phyloP scores from a whole-genome alignment of 2,888 invertebrate genomes.

The Frankliniella fusca region DNA sequence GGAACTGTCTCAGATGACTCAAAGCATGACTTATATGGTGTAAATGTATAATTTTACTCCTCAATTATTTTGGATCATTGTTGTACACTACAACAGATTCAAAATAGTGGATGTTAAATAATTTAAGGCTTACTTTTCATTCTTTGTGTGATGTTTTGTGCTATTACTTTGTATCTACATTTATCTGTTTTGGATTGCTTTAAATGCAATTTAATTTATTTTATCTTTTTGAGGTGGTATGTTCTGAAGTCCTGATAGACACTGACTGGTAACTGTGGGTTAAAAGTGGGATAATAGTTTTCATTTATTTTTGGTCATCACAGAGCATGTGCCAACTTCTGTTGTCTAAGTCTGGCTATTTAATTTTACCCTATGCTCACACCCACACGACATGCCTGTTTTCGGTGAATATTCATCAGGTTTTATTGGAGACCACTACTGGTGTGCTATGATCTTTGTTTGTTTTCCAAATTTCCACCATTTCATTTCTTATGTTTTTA shows the following conservation, averaged over 20 bases:
- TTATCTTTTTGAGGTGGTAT: neutral
- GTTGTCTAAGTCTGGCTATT: neutral
- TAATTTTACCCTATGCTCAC: neutral
- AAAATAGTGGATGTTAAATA: too few relatives aligned
- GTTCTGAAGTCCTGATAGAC: neutral
- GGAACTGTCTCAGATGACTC: too few relatives aligned
- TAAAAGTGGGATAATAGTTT: neutral
- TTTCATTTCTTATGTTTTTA: neutral
- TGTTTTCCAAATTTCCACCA: neutral
- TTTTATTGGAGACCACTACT: too few relatives aligned
- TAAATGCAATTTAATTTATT: too few relatives aligned
- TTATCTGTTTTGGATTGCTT: too few relatives aligned
- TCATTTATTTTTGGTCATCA: neutral
- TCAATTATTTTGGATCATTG: too few relatives aligned
- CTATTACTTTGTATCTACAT: neutral
- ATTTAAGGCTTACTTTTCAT: neutral
- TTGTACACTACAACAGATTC: too few relatives aligned
- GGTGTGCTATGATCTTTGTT: neutral
- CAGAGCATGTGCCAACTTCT: neutral
- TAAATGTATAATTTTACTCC: too few relatives aligned
- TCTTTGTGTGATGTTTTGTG: neutral
- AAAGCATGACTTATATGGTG: too few relatives aligned
- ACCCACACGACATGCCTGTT: neutral
- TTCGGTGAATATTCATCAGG: neutral
- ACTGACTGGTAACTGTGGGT: too few relatives aligned